Conservation (phyloP, 1,140 invertebrate species). For the Sinonovacula constricta region DNA sequence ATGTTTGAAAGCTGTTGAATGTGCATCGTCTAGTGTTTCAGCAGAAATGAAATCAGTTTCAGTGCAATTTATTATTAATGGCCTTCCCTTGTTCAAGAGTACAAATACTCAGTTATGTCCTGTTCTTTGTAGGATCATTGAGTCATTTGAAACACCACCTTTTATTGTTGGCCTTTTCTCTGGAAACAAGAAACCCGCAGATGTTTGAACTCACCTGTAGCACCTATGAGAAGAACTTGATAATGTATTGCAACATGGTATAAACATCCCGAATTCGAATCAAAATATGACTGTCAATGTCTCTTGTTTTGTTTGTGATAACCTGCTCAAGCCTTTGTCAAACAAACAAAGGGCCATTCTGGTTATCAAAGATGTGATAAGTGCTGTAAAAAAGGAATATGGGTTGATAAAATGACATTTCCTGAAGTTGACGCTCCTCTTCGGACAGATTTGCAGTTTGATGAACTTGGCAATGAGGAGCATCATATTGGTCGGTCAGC, state of each 20-base stretch:
- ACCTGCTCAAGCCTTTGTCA: slow-evolving; percentile 77
- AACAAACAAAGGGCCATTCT: slow-evolving; percentile 68
- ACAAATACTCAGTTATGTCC: slow-evolving; percentile 52
- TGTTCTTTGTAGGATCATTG: slow-evolving; percentile 29
- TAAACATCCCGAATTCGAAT: slow-evolving; percentile 1
- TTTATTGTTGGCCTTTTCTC: slow-evolving; percentile 43
- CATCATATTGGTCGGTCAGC: slow-evolving; percentile 68
- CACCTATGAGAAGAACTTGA: slow-evolving; percentile 46
- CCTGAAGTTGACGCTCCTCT: slow-evolving; percentile 50
- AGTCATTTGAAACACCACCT: slow-evolving; percentile 8
- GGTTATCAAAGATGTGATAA: slow-evolving; percentile 55
- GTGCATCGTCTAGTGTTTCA: too few species aligned
- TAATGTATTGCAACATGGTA: neutral
- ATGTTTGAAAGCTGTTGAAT: too few species aligned
- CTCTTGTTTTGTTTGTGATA: slow-evolving; percentile 74
- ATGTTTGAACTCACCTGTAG: slow-evolving; percentile 25
- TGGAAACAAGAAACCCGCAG: slow-evolving; percentile 37
- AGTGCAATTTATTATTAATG: slow-evolving; percentile 53
- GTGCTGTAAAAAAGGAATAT: slow-evolving; percentile 45
- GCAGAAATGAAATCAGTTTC: neutral
- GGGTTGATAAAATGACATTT: slow-evolving; percentile 51
- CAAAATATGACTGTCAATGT: slow-evolving; percentile 51
- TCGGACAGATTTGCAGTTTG: slow-evolving; percentile 59
- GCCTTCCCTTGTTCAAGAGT: slow-evolving; percentile 51
- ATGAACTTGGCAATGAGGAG: slow-evolving; percentile 63